These are phyloP conservation scores for Mesoligia furuncula DNA, from an alignment of 2,888 invertebrate genomes.

Conservation along the genomic window DNA sequence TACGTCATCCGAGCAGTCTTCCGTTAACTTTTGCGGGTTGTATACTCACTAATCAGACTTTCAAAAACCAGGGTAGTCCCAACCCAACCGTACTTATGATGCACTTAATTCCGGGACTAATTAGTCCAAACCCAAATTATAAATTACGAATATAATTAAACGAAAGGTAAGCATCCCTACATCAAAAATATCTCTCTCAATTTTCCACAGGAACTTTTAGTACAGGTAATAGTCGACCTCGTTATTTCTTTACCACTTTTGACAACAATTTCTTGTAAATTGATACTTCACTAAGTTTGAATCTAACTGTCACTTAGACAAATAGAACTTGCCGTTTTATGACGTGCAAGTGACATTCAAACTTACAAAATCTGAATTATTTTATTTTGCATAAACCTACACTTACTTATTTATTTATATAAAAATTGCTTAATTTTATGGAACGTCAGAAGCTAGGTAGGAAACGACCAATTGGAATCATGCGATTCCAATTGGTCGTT, in stretches of 20 bases:
- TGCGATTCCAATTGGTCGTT: background rate
- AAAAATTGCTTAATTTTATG: too few species aligned
- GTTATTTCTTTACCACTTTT: background rate
- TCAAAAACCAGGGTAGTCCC: background rate
- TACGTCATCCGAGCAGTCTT: background rate
- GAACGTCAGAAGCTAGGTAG: background rate
- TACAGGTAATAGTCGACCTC: background rate
- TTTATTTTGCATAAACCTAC: too few species aligned
- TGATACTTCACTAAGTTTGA: background rate
- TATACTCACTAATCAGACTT: background rate
- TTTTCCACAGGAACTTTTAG: background rate
- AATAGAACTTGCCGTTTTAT: too few species aligned
- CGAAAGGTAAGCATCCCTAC: constrained; percentile 7
- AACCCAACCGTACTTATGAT: background rate
- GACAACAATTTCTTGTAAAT: background rate
- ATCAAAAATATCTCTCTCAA: constrained; percentile 6
- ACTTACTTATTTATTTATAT: too few species aligned
- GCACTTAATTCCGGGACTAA: constrained; percentile 9
- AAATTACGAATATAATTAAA: constrained; percentile 37
- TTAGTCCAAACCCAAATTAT: constrained; percentile 20
- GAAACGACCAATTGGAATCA: too few species aligned
- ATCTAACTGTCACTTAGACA: background rate
- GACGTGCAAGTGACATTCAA: background rate
- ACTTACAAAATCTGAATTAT: too few species aligned
- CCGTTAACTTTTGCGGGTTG: background rate